phyloP scores from a whole-genome alignment of 2,797 vertebrate species.

The Gymnothorax reevesii region DNA sequence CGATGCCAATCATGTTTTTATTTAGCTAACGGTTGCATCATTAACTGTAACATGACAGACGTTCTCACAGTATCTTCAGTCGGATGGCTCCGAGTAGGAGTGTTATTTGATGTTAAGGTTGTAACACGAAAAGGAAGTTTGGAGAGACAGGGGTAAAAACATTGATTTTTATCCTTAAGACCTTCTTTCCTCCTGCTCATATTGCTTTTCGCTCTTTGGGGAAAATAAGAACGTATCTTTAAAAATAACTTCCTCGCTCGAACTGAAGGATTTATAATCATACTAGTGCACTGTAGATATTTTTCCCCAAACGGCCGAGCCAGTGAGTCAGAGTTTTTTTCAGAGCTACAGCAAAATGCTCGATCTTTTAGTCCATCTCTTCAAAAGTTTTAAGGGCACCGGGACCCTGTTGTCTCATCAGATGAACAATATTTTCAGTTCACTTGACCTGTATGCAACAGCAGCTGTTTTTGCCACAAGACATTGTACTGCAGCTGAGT shows the following conservation, averaged over 20 bases:
- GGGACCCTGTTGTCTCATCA: not conserved
- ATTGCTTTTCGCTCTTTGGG: constrained; percentile 14
- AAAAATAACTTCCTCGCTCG: constrained; percentile 6
- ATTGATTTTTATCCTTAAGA: not conserved
- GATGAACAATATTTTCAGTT: not conserved
- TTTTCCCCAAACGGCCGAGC: constrained; percentile 4
- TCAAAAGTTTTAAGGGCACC: not conserved
- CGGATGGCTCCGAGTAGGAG: constrained; percentile 9
- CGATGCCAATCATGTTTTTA: constrained; percentile 42
- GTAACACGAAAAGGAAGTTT: not conserved
- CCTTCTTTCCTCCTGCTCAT: constrained; percentile 1
- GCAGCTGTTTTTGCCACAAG: not conserved
- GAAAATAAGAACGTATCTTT: constrained; percentile 11
- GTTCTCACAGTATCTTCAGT: constrained; percentile 31
- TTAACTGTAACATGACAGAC: constrained; percentile 24
- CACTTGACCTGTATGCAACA: not conserved
- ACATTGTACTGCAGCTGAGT: not conserved
- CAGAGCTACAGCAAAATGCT: not conserved
- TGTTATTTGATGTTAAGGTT: constrained; percentile 17
- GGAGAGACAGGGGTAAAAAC: not conserved
- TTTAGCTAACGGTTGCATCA: constrained; percentile 31
- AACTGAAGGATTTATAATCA: constrained; percentile 1
- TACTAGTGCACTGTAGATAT: not conserved
- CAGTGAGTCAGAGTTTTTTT: not conserved
- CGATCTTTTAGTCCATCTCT: not conserved